Base-by-base conservation (phyloP, 2,888 invertebrate genomes). In the Zaprionus lineosus region DNA sequence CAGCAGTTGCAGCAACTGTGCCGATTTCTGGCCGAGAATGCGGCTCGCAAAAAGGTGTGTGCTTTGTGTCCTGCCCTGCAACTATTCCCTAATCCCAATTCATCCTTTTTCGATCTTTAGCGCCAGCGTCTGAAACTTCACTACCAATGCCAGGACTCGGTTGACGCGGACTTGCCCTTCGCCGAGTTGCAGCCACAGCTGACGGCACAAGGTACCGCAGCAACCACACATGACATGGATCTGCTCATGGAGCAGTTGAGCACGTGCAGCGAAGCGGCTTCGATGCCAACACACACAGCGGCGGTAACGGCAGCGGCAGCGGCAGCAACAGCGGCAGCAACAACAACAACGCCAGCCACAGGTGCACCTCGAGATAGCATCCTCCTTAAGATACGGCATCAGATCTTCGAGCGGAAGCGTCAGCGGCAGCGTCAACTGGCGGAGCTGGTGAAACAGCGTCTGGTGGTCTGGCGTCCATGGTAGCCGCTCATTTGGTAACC, bases 381-480 rank as follows among this genome's bases (percentile, higher is more conserved):
- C 33, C 60, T 89, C 19, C 65, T 87, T 1, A 89, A 89, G 64
- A 89, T 89, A 48, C 86, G 88, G n/a, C 83, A 82, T 43, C 88
- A 89, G 69, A 89, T 89, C 16, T 87, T 89, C 9, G 88, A 89
- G 64, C 81, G 88, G 0, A 89, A 89, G 41, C 85, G 88, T 0
- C 85, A 87, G 33, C 73, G 88, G 33, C 87, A 88, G 39, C 78
- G 83, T 2, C 78, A 78, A 29, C 26, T 82, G 66, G 74, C 86
- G 19, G 85, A 84, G 34, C 28, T 75, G 29, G 40, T 86, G 19
- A 82, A 88, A 18, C 79, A 66, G 36, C 73, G 72, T 0, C 28
- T 78, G 50, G 84, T 74, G 5, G 88, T 89, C 11, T 89, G 88
- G 88, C 75, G 88, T n/a, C 88, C 88, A 1, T 89, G 88, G 88